Base-by-base conservation (phyloP, 2,797 vertebrate species). In the Pseudotriccus pelzelni region DNA sequence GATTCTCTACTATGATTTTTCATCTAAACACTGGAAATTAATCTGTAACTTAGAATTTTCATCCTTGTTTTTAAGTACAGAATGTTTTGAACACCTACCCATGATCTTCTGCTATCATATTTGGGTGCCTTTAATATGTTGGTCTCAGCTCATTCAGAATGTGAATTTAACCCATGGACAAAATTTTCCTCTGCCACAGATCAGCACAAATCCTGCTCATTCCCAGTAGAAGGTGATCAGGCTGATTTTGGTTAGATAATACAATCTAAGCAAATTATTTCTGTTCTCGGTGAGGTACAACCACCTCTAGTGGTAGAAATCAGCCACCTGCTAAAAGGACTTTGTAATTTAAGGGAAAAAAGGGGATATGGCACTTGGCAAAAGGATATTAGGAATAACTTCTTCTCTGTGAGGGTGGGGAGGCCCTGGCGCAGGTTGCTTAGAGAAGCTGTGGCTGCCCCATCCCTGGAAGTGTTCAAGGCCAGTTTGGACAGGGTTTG, bases 401-500 rank as follows among this genome's bases (percentile, higher is more conserved):
- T 34, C 0, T 66, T 46, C 17, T 8, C 37, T 66, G 5, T 12
- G 15, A 66, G 18, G 10, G 8, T 23, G 15, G 16, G 0, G 8
- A 77, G 21, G 3, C 2, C 8, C 44, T 58, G 46, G 6, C 30
- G 59, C 18, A 66, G 18, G 10, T 0, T 77, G 10, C 4, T 19
- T 66, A 64, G n/a, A 27, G 58, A 52, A 70, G 12, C 10, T 84
- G 28, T 27, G n/a, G 18, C 28, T 70, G 21, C 21, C 0, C 6
- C 52, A 28, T 23, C 34, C 44, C 34, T 84, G 46, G 11, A 39
- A 64, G 7, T 32, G 39, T 41, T 10, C 59, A 59, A 47, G 34
- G 3, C 4, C 59, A 72, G 39, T 34, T 0, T 41, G 52, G 15
- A 14, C 0, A 0, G 12, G 12, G 5, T 12, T 59, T 66, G n/a